A percentile compares a stretch with the other conserved stretches of the same genome.
Conservation (phyloP, 2,113 vertebrate genomes). For the Ctenodactylus gundi region DNA sequence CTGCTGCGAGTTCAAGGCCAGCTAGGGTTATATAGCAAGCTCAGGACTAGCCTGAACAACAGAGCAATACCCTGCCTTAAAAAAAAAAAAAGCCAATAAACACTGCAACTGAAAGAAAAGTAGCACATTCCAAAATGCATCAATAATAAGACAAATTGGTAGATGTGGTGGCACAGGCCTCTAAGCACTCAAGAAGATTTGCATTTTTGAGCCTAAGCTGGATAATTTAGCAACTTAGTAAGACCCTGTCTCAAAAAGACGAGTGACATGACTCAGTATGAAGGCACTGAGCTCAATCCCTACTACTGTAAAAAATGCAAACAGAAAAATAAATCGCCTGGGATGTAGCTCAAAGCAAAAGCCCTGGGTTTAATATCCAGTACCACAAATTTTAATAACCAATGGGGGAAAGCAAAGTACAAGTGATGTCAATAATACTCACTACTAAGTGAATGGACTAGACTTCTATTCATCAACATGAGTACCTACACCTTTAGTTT, state of each 20-base stretch:
- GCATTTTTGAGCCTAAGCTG: neutral
- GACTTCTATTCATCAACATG: no score
- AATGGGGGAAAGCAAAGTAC: no score
- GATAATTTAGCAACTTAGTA: neutral
- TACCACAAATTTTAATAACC: no score
- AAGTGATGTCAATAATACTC: no score
- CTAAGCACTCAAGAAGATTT: neutral
- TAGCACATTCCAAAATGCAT: constrained; percentile 1
- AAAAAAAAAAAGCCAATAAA: neutral
- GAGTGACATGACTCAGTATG: neutral
- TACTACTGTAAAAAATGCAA: no score
- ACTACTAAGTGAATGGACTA: no score
- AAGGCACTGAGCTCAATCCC: no score
- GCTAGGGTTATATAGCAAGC: no score
- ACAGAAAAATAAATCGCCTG: neutral
- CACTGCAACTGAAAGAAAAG: neutral
- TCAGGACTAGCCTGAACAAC: no score
- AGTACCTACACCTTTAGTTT: no score
- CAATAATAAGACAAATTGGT: neutral
- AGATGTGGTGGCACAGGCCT: neutral
- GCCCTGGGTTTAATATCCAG: neutral
- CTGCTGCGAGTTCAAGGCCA: no score
- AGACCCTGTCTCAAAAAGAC: neutral
- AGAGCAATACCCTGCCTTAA: no score
- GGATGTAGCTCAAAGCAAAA: neutral